Base-by-base conservation (phyloP, 2,888 invertebrate species). In the Eristalinus aeneus region DNA sequence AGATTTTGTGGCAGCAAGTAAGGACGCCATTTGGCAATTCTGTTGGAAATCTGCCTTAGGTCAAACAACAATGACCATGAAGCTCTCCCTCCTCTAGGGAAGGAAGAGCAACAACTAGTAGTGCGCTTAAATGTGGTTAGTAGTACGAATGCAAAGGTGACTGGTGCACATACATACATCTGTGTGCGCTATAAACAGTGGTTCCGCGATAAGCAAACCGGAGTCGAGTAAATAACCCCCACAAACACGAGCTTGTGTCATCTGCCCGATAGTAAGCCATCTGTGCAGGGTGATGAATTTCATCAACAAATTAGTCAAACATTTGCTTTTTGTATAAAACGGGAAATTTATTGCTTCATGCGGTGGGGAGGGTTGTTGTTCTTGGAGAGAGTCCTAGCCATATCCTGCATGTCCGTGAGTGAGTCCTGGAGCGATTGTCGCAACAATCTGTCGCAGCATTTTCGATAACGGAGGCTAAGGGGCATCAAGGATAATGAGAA, bases 401-500 rank as follows among this genome's bases (percentile, higher is more conserved):
- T 71, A 71, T 53, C 67, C 11, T 20, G 34, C 32, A 31, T 31
- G 23, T 39, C 68, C 76, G 53, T 71, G 71, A 11, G 27, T 68
- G 31, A 36, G 46, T 67, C 58, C 76, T 64, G 63, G 67, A 11
- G 34, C 67, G 10, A 68, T 32, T n/a, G 65, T 36, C 11, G 53
- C 36, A 53, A 61, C 53, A 5, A 63, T 71, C 6, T 10, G 53
- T 9, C 22, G 39, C 61, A 39, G 56, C 64, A n/a, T 64, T 69
- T 71, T 46, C 75, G 27, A 78, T 72, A n/a, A 72, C 78, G 9
- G 78, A 78, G 32, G 71, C 71, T 16, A 64, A 71, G 5, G 78
- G 20, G 72, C 46, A 64, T 71, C 78, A 23, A 78, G 34, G 10
- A 34, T 58, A 16, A 78, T 12, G 12, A 78, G 58, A 60, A 65